Percentiles rank a stretch among this genome's conserved stretches.
Evolutionary conservation across 2,113 vertebrate genomes (phyloP).

Genomic region (Gallinago jamesoni): DNA sequence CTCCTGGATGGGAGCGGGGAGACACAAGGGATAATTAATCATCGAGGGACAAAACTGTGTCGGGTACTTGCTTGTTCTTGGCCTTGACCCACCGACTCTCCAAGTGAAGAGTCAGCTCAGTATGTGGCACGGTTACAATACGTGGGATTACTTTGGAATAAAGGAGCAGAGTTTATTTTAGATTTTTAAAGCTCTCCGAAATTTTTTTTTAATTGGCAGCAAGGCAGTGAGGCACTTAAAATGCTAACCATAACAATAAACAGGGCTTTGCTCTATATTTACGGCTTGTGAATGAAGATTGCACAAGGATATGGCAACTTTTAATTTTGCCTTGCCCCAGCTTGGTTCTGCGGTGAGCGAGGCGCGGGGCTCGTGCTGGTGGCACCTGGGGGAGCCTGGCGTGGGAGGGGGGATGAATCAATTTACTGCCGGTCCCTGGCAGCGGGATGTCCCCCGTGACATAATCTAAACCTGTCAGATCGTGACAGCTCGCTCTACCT

Average conservation of each 20-base stretch:
- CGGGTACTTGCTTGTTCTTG: background rate
- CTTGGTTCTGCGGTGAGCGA: background rate
- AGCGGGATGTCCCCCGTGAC: background rate
- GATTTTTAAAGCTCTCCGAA: background rate
- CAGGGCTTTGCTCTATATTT: background rate
- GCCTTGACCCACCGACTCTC: background rate
- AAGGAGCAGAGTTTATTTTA: background rate
- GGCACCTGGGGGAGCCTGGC: background rate
- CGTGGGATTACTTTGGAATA: background rate
- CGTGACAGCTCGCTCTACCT: constrained; percentile 44
- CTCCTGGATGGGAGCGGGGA: background rate
- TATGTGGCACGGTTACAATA: background rate
- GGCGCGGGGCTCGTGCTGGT: background rate
- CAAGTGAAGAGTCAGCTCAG: background rate
- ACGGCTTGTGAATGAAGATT: background rate
- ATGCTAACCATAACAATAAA: background rate
- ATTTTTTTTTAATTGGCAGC: background rate
- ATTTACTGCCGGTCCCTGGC: background rate
- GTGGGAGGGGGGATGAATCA: background rate
- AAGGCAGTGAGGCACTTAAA: background rate
- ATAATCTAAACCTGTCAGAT: constrained; percentile 12
- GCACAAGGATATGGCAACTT: background rate
- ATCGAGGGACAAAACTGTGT: background rate
- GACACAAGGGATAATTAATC: background rate
- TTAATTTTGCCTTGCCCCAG: constrained; percentile 2